Percentiles rank a stretch among this genome's conserved stretches.
phyloP scores from a whole-genome alignment of 2,888 invertebrate species.

The Salpingus planirostris region DNA sequence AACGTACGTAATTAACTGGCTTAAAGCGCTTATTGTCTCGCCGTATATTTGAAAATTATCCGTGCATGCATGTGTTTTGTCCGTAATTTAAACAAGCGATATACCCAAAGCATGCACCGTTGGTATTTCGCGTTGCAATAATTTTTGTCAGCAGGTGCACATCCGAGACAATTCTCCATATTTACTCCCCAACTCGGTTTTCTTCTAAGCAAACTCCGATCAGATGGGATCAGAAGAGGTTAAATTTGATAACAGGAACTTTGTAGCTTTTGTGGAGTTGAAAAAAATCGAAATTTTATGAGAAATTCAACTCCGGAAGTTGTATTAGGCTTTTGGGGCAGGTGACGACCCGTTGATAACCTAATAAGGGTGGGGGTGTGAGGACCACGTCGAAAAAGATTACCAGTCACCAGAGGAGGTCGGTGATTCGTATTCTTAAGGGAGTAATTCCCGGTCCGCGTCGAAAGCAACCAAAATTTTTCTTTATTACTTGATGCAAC shows the following conservation, averaged over 20 bases:
- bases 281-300: not conserved
- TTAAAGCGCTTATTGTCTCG: too few relatives aligned
- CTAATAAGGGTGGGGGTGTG: slow-evolving; percentile 1
- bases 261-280: slow-evolving; percentile 3
- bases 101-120: slow-evolving; percentile 10
- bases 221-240: slow-evolving; percentile 8
- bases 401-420: slow-evolving; percentile 1
- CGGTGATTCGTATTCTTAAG: slow-evolving; percentile 6
- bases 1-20: too few relatives aligned
- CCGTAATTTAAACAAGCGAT: slow-evolving; percentile 9
- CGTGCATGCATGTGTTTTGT: slow-evolving; percentile 11
- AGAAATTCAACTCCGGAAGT: not conserved
- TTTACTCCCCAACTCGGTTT: slow-evolving; percentile 10
- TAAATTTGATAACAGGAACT: slow-evolving; percentile 6
- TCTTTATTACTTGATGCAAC: too few relatives aligned
- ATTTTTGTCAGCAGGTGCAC: slow-evolving; percentile 14
- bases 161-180: slow-evolving; percentile 10
- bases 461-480: too few relatives aligned
- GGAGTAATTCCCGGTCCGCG: too few relatives aligned
- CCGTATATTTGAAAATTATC: too few relatives aligned
- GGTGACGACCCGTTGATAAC: slow-evolving; percentile 1
- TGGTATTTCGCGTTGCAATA: slow-evolving; percentile 11
- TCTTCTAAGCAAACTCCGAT: slow-evolving; percentile 10
- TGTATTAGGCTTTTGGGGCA: too few relatives aligned
- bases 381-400: slow-evolving; percentile 4